Conservation (phyloP, 2,113 vertebrate genomes). For the Cettia cetti region DNA sequence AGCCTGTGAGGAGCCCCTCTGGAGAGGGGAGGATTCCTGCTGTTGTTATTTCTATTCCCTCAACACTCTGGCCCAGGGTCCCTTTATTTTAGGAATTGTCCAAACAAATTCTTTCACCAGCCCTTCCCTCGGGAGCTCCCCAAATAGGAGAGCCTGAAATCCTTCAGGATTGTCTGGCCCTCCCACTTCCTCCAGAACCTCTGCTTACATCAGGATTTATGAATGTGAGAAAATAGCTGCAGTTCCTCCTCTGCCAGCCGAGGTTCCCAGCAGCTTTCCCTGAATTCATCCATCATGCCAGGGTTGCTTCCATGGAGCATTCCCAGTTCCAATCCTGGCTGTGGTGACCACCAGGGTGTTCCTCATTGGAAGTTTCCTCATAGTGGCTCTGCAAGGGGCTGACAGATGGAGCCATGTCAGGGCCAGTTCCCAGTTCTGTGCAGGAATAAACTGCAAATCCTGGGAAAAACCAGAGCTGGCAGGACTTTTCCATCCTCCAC, state of each 20-base stretch:
- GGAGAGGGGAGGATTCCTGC: not conserved
- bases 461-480: not conserved
- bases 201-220: not conserved
- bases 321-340: not conserved
- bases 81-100: constrained; percentile 8
- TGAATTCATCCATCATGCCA: not conserved
- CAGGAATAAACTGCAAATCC: not conserved
- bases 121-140: not conserved
- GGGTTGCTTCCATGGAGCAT: not conserved
- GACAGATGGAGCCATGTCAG: not conserved
- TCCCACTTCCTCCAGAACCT: not conserved
- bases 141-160: not conserved
- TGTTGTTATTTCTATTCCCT: not conserved
- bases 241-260: not conserved
- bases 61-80: not conserved
- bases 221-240: not conserved
- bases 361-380: not conserved
- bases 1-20: not conserved
- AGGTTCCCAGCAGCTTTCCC: not conserved
- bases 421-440: not conserved
- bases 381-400: not conserved
- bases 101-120: not conserved
- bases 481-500: not conserved
- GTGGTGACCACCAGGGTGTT: not conserved
- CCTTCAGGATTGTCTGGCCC: not conserved